These are phyloP conservation scores for Reticulitermes lucifugus DNA, from an alignment of 2,888 invertebrate genomes.

Conservation along the genomic window DNA sequence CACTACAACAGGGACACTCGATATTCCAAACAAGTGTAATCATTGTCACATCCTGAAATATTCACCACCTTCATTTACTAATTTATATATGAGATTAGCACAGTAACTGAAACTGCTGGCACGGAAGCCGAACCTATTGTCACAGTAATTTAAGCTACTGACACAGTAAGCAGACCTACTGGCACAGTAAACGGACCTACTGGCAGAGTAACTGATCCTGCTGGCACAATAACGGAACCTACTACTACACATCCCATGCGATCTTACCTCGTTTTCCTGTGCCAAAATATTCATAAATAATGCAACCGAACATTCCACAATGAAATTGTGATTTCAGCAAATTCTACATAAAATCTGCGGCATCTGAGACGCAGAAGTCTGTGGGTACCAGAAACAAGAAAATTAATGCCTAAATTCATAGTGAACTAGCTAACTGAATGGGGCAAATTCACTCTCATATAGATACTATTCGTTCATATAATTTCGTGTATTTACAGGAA, in stretches of 20 bases:
- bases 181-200: neutral
- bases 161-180: too few species aligned
- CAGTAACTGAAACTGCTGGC: neutral
- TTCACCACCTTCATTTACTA: neutral
- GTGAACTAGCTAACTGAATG: too few species aligned
- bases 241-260: neutral
- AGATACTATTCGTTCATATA: too few species aligned
- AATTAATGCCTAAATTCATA: too few species aligned
- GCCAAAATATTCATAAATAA: neutral
- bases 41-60: neutral
- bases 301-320: neutral
- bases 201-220: too few species aligned
- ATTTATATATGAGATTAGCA: neutral
- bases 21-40: neutral
- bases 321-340: neutral
- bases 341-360: neutral
- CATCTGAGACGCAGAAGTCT: neutral
- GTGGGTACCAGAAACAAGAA: neutral
- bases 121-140: neutral
- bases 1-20: too few species aligned
- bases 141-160: too few species aligned
- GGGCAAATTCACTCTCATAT: too few species aligned
- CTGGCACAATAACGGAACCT: neutral
- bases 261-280: neutral
- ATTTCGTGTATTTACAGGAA: too few species aligned